Percentiles rank a stretch among this genome's conserved stretches.
phyloP scores from a whole-genome alignment of 2,888 invertebrate species.

The Glyphotaelius pellucidus region DNA sequence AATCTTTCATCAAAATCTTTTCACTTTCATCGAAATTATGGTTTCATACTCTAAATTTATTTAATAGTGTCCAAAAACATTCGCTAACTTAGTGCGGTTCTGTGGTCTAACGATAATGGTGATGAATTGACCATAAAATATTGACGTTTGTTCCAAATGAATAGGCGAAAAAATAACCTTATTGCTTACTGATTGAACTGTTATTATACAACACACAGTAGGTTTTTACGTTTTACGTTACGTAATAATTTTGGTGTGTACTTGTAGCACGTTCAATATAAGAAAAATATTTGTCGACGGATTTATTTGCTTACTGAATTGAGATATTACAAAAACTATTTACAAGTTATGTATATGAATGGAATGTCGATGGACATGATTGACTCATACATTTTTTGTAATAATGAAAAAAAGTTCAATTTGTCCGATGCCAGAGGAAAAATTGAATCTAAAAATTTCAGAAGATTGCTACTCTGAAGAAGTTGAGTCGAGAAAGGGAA shows the following conservation, averaged over 20 bases:
- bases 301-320: neutral
- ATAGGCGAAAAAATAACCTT: neutral
- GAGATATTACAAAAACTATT: neutral
- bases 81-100: neutral
- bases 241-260: neutral
- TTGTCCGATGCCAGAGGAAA: neutral
- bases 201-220: conserved; percentile 15
- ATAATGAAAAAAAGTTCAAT: neutral
- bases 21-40: neutral
- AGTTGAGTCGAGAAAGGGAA: neutral
- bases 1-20: neutral
- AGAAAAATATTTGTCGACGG: neutral
- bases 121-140: conserved; percentile 16
- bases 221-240: neutral
- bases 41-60: neutral
- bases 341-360: neutral
- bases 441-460: neutral
- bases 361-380: neutral
- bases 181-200: conserved; percentile 8
- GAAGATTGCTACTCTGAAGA: neutral
- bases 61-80: neutral
- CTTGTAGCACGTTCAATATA: neutral
- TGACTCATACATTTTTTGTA: neutral
- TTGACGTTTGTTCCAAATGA: conserved; percentile 16
- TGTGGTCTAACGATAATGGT: conserved; percentile 14